Conservation (phyloP, 2,888 invertebrate species). For the Pecten maximus region DNA sequence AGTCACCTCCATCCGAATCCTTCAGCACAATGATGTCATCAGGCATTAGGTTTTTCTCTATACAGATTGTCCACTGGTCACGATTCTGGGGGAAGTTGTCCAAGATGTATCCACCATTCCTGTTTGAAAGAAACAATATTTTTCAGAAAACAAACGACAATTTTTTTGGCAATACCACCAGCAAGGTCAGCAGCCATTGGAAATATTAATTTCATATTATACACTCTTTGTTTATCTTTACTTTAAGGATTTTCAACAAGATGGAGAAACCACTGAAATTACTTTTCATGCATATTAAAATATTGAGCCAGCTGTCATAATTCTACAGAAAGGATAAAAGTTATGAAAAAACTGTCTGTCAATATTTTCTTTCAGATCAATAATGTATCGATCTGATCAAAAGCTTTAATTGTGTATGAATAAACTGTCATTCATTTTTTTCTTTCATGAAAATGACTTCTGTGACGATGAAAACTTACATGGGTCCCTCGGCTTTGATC, state of each 20-base stretch:
- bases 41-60: slow-evolving; percentile 79
- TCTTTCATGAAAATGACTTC: too few relatives aligned
- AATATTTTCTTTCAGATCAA: too few relatives aligned
- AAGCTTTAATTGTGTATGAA: background rate
- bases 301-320: background rate
- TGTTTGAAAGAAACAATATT: slow-evolving; percentile 50
- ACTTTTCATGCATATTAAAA: background rate
- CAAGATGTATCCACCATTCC: slow-evolving; percentile 81
- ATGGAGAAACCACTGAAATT: background rate
- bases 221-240: too few relatives aligned
- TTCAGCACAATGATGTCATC: slow-evolving; percentile 81
- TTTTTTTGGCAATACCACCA: background rate
- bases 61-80: slow-evolving; percentile 80
- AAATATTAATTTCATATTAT: too few relatives aligned
- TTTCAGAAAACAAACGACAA: background rate
- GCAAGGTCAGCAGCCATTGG: too few relatives aligned
- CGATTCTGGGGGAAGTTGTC: slow-evolving; percentile 81
- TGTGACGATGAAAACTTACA: slow-evolving; percentile 71
- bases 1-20: slow-evolving; percentile 76
- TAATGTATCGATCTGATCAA: too few relatives aligned
- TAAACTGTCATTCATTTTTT: too few relatives aligned
- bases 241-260: background rate
- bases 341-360: too few relatives aligned
- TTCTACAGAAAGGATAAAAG: too few relatives aligned
- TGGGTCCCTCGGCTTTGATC: slow-evolving; percentile 74